Base-by-base conservation (phyloP, 2,113 vertebrate genomes). In the Bubo blakistoni region DNA sequence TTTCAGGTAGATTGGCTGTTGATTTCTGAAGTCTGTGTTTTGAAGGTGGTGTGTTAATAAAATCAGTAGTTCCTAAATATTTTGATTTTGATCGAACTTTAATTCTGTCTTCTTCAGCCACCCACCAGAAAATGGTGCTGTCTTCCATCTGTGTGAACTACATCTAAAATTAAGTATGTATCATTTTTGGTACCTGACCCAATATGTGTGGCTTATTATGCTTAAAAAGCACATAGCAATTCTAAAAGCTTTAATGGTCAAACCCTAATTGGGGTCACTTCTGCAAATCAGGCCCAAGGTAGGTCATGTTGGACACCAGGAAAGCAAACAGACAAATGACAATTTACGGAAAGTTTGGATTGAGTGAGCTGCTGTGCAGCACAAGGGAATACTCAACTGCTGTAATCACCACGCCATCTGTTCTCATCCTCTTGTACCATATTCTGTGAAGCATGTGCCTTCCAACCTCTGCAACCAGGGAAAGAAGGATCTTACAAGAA, bases 371-470 rank as follows among this genome's bases (percentile, higher is more conserved):
- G 90, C 59, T 81, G 67, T 86, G 55, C 42, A 74, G 61, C 52
- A 40, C 25, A 11, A 84, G 92, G 63, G 69, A 83, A 15, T 73
- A 44, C 44, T 88, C 59, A 49, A 2, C 1, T 30, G 42, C 87
- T 74, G 57, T 96, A 88, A 93, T 94, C 88, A 40, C 92, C 2
- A 3, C 62, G 57, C 92, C 92, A 90, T 94, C 92, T 96, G 95
- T 88, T 95, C 88, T 86, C 82, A 78, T 95, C 90, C 76, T 83
- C 79, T 73, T 83, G 87, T 91, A 84, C 92, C 74, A 51, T 69
- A 91, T 94, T 88, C 92, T 61, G 44, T 76, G 74, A 59, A 96
- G 52, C 4, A 0, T 69, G 51, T 88, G 38, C 79, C 34, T 93
- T 47, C 80, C 72, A 84, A 16, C 55, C 88, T 86, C 82, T 88